Conservation (phyloP, 64 coral and sea anemone species). For the Dendrophyllia cribrosa region DNA sequence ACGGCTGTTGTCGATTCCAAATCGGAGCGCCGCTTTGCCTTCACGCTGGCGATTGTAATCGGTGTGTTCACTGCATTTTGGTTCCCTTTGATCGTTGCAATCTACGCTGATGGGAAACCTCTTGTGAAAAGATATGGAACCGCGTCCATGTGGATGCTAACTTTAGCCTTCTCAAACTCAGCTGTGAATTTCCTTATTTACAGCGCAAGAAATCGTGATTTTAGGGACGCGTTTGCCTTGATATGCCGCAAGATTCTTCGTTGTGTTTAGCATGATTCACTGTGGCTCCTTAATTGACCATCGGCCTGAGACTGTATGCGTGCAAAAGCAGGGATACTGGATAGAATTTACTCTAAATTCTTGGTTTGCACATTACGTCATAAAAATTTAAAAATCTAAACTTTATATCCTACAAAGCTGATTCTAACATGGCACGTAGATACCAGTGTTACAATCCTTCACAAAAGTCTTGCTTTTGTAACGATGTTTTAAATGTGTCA, state of each 20-base stretch:
- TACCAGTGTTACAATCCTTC: too few relatives aligned
- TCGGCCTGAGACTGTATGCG: too few relatives aligned
- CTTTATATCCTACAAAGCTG: too few relatives aligned
- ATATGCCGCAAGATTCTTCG: constrained; percentile 14
- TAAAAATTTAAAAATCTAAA: too few relatives aligned
- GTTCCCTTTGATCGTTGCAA: constrained; percentile 20
- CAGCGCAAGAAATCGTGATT: constrained; percentile 43
- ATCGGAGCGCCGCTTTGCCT: constrained; percentile 26
- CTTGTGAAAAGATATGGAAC: constrained; percentile 20
- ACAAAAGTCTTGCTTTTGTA: too few relatives aligned
- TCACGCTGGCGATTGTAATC: constrained; percentile 41
- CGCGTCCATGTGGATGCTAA: constrained; percentile 26
- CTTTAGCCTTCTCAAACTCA: constrained; percentile 16
- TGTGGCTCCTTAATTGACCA: too few relatives aligned
- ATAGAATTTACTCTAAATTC: too few relatives aligned
- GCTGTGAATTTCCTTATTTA: constrained; percentile 57
- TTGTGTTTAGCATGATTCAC: background rate
- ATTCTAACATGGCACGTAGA: too few relatives aligned
- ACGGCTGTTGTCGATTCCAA: background rate
- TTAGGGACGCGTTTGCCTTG: constrained; percentile 12
- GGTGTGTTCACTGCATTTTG: constrained; percentile 26
- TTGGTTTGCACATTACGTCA: too few relatives aligned
- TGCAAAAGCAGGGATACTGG: too few relatives aligned
- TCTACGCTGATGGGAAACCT: constrained; percentile 1
- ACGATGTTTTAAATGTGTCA: too few relatives aligned